Base-by-base conservation (phyloP, 2,797 vertebrate genomes). In the Chloroceryle inda region DNA sequence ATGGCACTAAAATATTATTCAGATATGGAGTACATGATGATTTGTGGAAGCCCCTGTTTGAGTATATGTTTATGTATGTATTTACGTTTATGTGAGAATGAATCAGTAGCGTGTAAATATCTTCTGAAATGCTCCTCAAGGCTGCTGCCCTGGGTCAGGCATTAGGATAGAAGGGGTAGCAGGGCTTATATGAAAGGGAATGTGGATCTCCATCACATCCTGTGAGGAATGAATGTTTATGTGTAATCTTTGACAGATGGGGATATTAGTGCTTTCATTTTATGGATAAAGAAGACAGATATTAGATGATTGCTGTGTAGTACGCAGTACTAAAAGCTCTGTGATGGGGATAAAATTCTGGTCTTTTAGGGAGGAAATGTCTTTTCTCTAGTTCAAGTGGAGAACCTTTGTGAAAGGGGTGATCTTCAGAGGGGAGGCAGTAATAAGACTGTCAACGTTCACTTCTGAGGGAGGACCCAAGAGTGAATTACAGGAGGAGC, bases 161-260 rank as follows among this genome's bases (percentile, higher is more conserved):
- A 2, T 13, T 22, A 73, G 66, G 50, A 74, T 33, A 86, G 33
- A 73, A 67, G n/a, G 66, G 52, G 66, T 10, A 78, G 61, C 14
- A 37, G 50, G 40, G 19, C 24, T 78, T 49, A 13, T 18, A 45
- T 0, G 0, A 76, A 92, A 71, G 22, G n/a, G 20, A 92, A 90
- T 29, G 11, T 71, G 69, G 23, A 29, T 67, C n/a, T 71, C 61
- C 68, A 77, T 29, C 50, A 40, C 35, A 37, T 50, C 56, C 81
- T 45, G 50, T 21, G 52, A 79, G 29, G 42, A 85, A 83, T 49
- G 6, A 59, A 85, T 69, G 69, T 78, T 93, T 88, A 88, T 40
- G 63, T 56, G 44, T 72, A 78, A 62, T 81, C 85, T 88, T 93
- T 91, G 87, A 94, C 91, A 89, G 84, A 93, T 87, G 67, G 80